phyloP scores from a whole-genome alignment of 2,888 invertebrate species.

The Ptycholaimellus sp. region DNA sequence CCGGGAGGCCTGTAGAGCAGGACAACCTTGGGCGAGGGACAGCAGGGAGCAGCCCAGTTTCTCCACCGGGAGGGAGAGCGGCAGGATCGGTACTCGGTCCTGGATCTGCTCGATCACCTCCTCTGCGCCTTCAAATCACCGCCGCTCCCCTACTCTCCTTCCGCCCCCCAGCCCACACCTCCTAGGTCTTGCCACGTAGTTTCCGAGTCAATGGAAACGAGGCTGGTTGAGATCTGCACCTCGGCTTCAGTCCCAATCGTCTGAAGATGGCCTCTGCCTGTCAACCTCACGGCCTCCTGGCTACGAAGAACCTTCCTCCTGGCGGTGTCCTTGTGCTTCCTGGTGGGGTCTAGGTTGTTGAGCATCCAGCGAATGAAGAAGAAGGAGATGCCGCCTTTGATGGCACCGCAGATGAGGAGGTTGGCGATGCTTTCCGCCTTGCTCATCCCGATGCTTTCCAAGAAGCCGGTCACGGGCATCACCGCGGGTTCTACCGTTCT shows the following conservation, averaged over 20 bases:
- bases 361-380: conserved; percentile 11
- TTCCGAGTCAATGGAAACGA: conserved; percentile 10
- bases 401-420: conserved; percentile 9
- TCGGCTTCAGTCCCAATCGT: conserved; percentile 12
- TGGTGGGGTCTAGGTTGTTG: conserved; percentile 14
- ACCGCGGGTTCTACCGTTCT: too few species aligned
- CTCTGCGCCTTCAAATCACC: conserved; percentile 13
- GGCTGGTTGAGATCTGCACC: conserved; percentile 15
- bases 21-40: conserved; percentile 14
- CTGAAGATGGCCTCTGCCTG: conserved; percentile 13
- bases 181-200: conserved; percentile 8
- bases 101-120: conserved; percentile 15
- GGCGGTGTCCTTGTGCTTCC: conserved; percentile 12
- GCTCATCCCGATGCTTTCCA: too few species aligned
- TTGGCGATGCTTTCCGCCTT: conserved; percentile 10
- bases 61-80: conserved; percentile 10
- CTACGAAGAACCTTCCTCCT: conserved; percentile 12
- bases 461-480: too few species aligned
- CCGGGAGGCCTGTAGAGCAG: conserved; percentile 24
- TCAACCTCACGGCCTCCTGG: background rate
- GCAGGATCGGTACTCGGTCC: conserved; percentile 18
- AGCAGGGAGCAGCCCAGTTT: conserved; percentile 6
- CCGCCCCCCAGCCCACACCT: background rate
- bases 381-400: conserved; percentile 11
- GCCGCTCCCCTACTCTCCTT: conserved; percentile 10